phyloP scores from a whole-genome alignment of 2,113 vertebrate species.

The Zootoca vivipara region DNA sequence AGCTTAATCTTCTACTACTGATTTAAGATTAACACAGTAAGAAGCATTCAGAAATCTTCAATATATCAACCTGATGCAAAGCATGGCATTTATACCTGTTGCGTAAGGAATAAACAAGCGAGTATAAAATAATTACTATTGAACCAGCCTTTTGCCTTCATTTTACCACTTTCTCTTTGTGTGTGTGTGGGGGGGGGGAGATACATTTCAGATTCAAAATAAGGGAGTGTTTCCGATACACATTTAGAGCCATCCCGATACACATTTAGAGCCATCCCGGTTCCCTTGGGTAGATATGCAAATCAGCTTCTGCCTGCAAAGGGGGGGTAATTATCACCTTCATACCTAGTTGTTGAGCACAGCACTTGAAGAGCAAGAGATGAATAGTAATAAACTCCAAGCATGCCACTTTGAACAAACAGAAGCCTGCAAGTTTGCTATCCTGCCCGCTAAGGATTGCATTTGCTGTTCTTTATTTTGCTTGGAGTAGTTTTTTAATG shows the following conservation, averaged over 20 bases:
- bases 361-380: conserved; percentile 1
- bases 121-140: background rate
- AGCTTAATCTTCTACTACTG: background rate
- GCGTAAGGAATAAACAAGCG: background rate
- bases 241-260: background rate
- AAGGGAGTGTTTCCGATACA: background rate
- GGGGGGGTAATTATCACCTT: conserved; percentile 43
- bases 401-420: background rate
- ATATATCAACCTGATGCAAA: background rate
- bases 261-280: background rate
- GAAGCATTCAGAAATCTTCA: background rate
- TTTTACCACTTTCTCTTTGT: background rate
- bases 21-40: background rate
- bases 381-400: conserved; percentile 12
- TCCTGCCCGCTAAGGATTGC: background rate
- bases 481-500: conserved; percentile 1
- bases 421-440: background rate
- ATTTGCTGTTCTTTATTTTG: background rate
- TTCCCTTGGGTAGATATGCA: conserved; percentile 12
- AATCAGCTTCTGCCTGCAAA: background rate
- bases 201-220: background rate
- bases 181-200: no score
- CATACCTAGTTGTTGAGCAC: background rate
- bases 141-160: background rate
- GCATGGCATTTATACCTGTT: background rate